These are phyloP conservation scores for Poeciliopsis infans DNA, from an alignment of 2,797 vertebrate species.

Conservation along the genomic window DNA sequence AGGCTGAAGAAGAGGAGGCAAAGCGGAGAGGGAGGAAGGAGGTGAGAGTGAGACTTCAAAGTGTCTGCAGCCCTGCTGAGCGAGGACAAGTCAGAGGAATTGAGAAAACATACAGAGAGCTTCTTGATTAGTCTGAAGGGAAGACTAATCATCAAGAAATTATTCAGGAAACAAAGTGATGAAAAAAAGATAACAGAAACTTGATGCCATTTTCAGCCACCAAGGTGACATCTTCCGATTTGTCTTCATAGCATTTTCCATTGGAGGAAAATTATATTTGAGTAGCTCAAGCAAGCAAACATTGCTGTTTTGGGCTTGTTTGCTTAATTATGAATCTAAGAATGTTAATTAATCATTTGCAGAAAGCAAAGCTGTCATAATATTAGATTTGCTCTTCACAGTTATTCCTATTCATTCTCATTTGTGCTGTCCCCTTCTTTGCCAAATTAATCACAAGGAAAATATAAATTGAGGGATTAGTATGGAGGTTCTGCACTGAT, in stretches of 20 bases:
- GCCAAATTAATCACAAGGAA: neutral
- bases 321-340: constrained; percentile 7
- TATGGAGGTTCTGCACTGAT: neutral
- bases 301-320: neutral
- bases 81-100: constrained; percentile 32
- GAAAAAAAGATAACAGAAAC: neutral
- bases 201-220: neutral
- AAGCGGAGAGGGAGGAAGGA: constrained; percentile 28
- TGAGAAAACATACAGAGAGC: constrained; percentile 17
- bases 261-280: neutral
- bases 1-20: constrained; percentile 44
- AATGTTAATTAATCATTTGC: constrained; percentile 5
- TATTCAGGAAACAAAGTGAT: neutral
- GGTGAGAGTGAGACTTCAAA: constrained; percentile 46
- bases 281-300: neutral
- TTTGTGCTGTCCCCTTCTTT: neutral
- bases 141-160: constrained; percentile 7
- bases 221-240: constrained; percentile 1
- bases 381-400: neutral
- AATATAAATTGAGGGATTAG: neutral
- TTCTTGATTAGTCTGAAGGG: constrained; percentile 2
- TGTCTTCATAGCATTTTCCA: neutral
- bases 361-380: constrained; percentile 13
- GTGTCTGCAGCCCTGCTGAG: constrained; percentile 36
- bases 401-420: neutral